These are phyloP conservation scores for Tor tambroides DNA, from an alignment of 2,113 vertebrate species.

Conservation along the genomic window DNA sequence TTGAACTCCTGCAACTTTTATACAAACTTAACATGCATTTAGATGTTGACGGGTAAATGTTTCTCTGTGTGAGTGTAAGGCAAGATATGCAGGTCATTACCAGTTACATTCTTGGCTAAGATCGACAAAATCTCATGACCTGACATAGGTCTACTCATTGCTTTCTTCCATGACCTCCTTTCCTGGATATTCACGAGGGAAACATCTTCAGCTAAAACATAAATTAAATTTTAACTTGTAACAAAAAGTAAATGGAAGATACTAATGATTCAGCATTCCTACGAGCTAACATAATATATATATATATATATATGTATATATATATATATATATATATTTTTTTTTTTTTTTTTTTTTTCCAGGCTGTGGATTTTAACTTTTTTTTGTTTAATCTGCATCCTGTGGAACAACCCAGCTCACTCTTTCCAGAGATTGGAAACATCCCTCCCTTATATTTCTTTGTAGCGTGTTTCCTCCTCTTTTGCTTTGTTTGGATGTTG, in stretches of 20 bases:
- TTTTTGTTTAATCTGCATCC: slow-evolving; percentile 15
- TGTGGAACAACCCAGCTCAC: background rate
- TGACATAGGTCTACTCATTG: background rate
- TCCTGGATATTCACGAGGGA: background rate
- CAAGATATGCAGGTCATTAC: background rate
- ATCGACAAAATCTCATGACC: slow-evolving; percentile 10
- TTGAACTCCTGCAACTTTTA: slow-evolving; percentile 26
- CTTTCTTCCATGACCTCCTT: background rate
- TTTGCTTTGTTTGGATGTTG: slow-evolving; percentile 50
- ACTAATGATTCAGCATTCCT: background rate
- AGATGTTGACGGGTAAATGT: slow-evolving; percentile 16
- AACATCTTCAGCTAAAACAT: background rate
- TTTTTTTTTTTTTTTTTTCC: background rate
- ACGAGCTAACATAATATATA: background rate
- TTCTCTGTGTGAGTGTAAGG: background rate
- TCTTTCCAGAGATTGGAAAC: slow-evolving; percentile 28
- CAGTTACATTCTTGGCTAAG: background rate
- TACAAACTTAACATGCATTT: background rate
- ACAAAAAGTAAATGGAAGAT: background rate
- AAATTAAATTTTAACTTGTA: background rate
- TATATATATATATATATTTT: background rate
- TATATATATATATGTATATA: background rate
- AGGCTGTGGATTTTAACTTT: background rate
- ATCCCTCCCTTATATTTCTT: slow-evolving; percentile 31
- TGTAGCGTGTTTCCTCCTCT: slow-evolving; percentile 16